phyloP scores from a whole-genome alignment of 2,888 invertebrate genomes.

The Oscheius sp. region DNA sequence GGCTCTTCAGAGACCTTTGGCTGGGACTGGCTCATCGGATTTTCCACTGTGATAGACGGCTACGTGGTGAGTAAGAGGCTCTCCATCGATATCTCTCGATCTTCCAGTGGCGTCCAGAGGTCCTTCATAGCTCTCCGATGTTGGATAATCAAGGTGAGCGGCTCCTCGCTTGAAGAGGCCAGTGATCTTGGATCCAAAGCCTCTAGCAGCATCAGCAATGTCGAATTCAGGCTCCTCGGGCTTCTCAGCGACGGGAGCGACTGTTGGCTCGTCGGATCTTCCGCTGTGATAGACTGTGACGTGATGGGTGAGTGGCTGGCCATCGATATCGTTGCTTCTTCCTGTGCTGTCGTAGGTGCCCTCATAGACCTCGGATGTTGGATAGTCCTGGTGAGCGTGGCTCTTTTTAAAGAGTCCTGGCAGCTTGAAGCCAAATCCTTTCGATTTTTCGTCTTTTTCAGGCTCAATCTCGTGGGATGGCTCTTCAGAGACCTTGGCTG shows the following conservation, averaged over 20 bases:
- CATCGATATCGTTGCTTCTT: constrained; percentile 38
- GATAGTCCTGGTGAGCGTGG: constrained; percentile 48
- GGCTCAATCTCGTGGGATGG: constrained; percentile 30
- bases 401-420: constrained; percentile 45
- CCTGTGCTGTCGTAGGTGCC: constrained; percentile 41
- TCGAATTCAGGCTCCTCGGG: constrained; percentile 8
- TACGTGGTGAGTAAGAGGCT: constrained; percentile 40
- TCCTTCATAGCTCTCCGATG: constrained; percentile 35
- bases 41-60: constrained; percentile 32
- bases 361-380: constrained; percentile 41
- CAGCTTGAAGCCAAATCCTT: constrained; percentile 31
- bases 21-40: constrained; percentile 23
- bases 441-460: constrained; percentile 38
- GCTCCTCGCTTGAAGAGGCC: constrained; percentile 27
- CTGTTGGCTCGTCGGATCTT: constrained; percentile 23
- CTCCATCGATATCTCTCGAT: constrained; percentile 34
- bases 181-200: constrained; percentile 35
- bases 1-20: no score
- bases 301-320: constrained; percentile 37
- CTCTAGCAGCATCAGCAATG: constrained; percentile 18
- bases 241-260: constrained; percentile 33
- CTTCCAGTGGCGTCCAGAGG: constrained; percentile 42
- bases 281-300: constrained; percentile 40
- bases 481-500: constrained; percentile 35
- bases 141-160: constrained; percentile 44